These are phyloP conservation scores for Hyperoodon ampullatus DNA, from an alignment of 2,113 vertebrate species.

Conservation along the genomic window DNA sequence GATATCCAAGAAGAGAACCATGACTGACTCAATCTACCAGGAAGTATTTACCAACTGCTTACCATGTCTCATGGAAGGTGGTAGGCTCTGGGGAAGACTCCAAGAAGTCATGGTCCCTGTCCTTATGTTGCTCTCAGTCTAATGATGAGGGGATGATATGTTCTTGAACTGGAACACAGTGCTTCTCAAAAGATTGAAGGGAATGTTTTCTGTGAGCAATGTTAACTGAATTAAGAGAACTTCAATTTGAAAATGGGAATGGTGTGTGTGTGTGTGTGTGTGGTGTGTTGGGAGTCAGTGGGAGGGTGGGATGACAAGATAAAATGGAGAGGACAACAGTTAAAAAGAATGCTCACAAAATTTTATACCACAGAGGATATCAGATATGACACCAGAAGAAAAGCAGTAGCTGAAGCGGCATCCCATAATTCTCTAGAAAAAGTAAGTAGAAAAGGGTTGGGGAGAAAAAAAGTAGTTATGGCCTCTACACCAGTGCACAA, in stretches of 20 bases:
- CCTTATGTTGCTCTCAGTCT: not conserved
- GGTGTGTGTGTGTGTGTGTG: not conserved
- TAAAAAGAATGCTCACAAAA: not conserved
- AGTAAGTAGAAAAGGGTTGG: constrained; percentile 2
- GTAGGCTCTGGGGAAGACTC: not conserved
- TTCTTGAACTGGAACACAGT: not conserved
- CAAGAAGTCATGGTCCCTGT: not conserved
- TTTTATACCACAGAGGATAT: not conserved
- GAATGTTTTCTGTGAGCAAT: not conserved
- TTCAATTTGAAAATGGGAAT: not conserved
- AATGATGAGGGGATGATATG: not conserved
- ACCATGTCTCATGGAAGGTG: not conserved
- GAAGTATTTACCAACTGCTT: not conserved
- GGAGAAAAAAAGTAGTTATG: not conserved
- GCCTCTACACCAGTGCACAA: not conserved
- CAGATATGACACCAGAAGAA: not conserved
- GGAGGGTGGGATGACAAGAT: not conserved
- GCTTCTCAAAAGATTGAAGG: constrained; percentile 23
- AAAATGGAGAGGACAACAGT: not conserved
- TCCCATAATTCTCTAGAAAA: not conserved
- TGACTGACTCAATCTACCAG: not conserved
- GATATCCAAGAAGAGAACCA: not conserved
- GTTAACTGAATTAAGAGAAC: not conserved
- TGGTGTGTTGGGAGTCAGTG: not conserved
- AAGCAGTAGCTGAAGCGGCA: not conserved